Evolutionary conservation across 2,888 invertebrate species (phyloP), one percentile per base, ranked within the genome.

Genomic region (Drosophila subsilvestris): DNA sequence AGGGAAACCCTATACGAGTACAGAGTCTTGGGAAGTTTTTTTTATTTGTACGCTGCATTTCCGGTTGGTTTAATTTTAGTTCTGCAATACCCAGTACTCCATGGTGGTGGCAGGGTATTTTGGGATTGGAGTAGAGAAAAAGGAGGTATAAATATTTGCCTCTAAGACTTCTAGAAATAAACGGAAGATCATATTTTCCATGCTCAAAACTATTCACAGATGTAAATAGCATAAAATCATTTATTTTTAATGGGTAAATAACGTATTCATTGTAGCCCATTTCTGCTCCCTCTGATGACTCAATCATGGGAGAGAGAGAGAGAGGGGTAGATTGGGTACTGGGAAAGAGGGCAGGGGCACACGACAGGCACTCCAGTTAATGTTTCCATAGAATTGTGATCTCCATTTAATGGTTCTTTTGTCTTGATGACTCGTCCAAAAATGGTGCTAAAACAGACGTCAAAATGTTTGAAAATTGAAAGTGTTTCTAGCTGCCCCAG

Each of bases 231-330:
- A n/a, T n/a, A n/a, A n/a, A n/a, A n/a, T n/a, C n/a, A n/a, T n/a
- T 22, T 25, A 58, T 9, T 14, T 14, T 37, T 14, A 37, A 37
- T 1, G n/a, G 37, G 37, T 7, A 37, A n/a, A 6, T n/a, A 14
- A 5, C 0, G 1, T 37, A 14, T 14, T 14, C 25, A 22, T 43
- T 14, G 2, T 0, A 12, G 4, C 1, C 29, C 51, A 53, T 22
- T 49, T 63, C 70, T 76, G 80, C 82, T 82, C 78, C 86, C 82
- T 82, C 78, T 80, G 80, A 82, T 83, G 86, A 76, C 56, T 77
- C 80, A 83, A 81, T 81, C 84, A 75, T 70, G 51, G 67, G 56
- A n/a, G n/a, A n/a, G n/a, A n/a, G n/a, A n/a, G n/a, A n/a, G n/a
- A n/a, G n/a, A n/a, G n/a, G n/a, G n/a, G n/a, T n/a, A n/a, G n/a